Evolutionary conservation across 2,888 invertebrate genomes (phyloP).

Genomic region (Aphrophora alni): DNA sequence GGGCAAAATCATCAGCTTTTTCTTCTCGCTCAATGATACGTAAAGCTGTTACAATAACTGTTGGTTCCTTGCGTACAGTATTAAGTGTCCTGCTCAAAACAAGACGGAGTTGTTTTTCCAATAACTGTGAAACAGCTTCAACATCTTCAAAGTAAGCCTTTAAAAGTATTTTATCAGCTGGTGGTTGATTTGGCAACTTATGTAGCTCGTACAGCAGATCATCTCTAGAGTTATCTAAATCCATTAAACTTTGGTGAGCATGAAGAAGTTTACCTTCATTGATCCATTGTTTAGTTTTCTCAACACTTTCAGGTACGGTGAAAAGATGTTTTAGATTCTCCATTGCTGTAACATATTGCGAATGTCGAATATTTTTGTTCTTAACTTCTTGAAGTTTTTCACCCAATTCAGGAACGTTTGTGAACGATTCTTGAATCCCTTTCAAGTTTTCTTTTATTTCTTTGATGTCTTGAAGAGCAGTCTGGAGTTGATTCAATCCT

Average conservation of each 20-base stretch:
- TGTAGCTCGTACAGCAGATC: slow-evolving; percentile 94
- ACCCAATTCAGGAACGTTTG: slow-evolving; percentile 78
- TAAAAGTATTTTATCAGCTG: slow-evolving; percentile 88
- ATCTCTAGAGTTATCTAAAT: slow-evolving; percentile 95
- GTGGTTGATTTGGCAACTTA: slow-evolving; percentile 88
- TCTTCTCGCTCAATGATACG: slow-evolving; percentile 98
- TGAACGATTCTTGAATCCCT: slow-evolving; percentile 76
- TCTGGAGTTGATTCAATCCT: slow-evolving; percentile 88
- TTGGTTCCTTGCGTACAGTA: slow-evolving; percentile 93
- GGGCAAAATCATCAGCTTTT: slow-evolving; percentile 87
- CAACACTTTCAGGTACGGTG: slow-evolving; percentile 95
- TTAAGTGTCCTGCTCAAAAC: slow-evolving; percentile 90
- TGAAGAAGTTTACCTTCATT: slow-evolving; percentile 93
- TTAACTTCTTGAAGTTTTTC: slow-evolving; percentile 83
- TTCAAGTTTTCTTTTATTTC: slow-evolving; percentile 67
- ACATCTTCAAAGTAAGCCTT: slow-evolving; percentile 97
- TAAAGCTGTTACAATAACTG: slow-evolving; percentile 93
- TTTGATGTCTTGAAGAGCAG: slow-evolving; percentile 82
- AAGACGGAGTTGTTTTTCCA: slow-evolving; percentile 91
- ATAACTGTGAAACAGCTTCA: slow-evolving; percentile 82
- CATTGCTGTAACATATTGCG: slow-evolving; percentile 97
- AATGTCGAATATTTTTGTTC: slow-evolving; percentile 93
- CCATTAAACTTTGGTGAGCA: slow-evolving; percentile 93
- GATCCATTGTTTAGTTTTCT: slow-evolving; percentile 92
- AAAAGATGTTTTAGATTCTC: slow-evolving; percentile 98